Conservation (phyloP, 2,113 vertebrate genomes). For the Lagopus leucura region DNA sequence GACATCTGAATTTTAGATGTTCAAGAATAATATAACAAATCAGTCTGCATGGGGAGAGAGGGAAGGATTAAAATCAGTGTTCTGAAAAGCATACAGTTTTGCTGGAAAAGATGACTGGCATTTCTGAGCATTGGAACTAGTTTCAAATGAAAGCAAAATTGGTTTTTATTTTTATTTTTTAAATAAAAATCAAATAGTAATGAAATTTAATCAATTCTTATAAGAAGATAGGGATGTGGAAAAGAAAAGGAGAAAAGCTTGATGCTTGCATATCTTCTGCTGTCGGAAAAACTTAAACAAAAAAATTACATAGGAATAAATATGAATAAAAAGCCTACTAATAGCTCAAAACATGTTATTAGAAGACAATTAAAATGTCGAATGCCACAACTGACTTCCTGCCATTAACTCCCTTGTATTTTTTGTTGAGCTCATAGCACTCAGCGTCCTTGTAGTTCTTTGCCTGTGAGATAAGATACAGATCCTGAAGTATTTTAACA, state of each 20-base stretch:
- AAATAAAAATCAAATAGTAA: neutral
- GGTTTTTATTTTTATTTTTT: neutral
- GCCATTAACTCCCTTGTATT: neutral
- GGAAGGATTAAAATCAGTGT: neutral
- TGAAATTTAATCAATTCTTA: neutral
- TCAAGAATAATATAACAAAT: neutral
- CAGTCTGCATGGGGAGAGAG: neutral
- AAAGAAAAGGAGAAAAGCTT: neutral
- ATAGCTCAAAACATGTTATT: neutral
- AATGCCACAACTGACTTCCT: neutral
- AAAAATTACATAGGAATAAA: neutral
- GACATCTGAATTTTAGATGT: neutral
- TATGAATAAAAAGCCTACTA: neutral
- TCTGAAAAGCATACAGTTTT: neutral
- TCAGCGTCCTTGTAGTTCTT: neutral
- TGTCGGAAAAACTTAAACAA: neutral
- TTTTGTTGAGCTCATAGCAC: neutral
- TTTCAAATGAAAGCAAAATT: conserved; percentile 2
- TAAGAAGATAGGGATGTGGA: neutral
- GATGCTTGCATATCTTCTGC: neutral
- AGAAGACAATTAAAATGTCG: neutral
- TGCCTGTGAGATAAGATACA: neutral
- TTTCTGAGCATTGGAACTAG: conserved; percentile 12
- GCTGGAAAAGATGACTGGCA: neutral
- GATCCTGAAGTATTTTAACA: neutral